Evolutionary conservation across 2,113 vertebrate genomes (phyloP).

Genomic region (Rattus norvegicus): DNA sequence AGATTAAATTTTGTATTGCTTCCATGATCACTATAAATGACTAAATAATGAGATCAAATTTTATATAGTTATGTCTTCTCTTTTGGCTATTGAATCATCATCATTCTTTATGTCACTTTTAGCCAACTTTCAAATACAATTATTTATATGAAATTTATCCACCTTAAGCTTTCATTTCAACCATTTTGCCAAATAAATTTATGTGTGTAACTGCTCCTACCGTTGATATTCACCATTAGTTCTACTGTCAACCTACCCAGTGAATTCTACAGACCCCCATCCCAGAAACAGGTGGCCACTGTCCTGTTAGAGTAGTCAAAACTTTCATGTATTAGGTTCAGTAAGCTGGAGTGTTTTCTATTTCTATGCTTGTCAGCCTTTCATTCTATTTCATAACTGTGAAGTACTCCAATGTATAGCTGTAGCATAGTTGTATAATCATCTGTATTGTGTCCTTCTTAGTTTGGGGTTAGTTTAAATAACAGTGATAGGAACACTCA

Average conservation of each 20-base stretch:
- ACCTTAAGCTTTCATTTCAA: neutral
- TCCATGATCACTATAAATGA: neutral
- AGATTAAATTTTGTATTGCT: neutral
- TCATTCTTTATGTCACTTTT: neutral
- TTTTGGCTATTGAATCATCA: neutral
- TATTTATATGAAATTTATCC: neutral
- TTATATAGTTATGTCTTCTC: neutral
- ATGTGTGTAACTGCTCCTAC: neutral
- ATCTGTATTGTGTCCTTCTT: neutral
- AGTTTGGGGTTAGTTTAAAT: neutral
- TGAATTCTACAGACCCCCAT: neutral
- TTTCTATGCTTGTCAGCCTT: neutral
- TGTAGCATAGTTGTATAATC: neutral
- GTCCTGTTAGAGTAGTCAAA: neutral
- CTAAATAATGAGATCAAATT: neutral
- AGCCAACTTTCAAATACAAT: neutral
- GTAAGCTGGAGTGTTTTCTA: neutral
- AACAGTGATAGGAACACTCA: neutral
- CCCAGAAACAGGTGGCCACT: neutral
- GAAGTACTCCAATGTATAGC: neutral
- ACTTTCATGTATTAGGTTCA: neutral
- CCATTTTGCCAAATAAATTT: neutral
- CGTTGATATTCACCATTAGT: neutral
- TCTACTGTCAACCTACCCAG: neutral
- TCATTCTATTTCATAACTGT: neutral